Conservation (phyloP, 1,140 invertebrate species). For the Mercenaria mercenaria region DNA sequence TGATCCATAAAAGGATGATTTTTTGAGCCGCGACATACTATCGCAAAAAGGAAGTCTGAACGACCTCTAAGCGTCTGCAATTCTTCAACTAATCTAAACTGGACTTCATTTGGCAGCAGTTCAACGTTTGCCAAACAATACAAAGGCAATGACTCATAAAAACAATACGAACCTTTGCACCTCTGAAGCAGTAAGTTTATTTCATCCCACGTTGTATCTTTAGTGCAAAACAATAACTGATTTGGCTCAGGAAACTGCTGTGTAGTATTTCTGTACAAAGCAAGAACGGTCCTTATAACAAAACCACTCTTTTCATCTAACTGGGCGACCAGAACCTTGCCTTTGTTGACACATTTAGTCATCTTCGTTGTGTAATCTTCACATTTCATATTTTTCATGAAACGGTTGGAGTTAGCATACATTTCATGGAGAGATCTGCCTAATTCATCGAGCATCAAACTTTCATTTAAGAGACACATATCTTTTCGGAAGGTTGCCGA, state of each 20-base stretch:
- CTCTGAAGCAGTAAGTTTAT: constrained; percentile 63
- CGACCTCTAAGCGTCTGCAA: neutral
- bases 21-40: constrained; percentile 61
- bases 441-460: neutral
- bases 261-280: constrained; percentile 70
- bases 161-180: constrained; percentile 2
- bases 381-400: neutral
- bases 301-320: constrained; percentile 57
- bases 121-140: constrained; percentile 72
- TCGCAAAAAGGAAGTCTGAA: constrained; percentile 22
- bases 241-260: constrained; percentile 62
- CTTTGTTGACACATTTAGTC: constrained; percentile 47
- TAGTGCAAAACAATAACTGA: constrained; percentile 69
- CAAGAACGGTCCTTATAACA: constrained; percentile 65
- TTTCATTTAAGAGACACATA: neutral
- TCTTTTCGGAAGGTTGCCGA: neutral
- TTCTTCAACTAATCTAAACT: constrained; percentile 58
- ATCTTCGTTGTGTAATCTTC: constrained; percentile 2
- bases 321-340: constrained; percentile 50
- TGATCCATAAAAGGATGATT: constrained; percentile 66
- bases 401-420: neutral
- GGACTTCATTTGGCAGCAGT: constrained; percentile 57
- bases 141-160: neutral
- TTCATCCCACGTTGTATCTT: constrained; percentile 65
- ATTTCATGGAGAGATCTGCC: constrained; percentile 23